phyloP scores from a whole-genome alignment of 37 sponge, comb jelly and placozoan species.

The Agelas oroides region DNA sequence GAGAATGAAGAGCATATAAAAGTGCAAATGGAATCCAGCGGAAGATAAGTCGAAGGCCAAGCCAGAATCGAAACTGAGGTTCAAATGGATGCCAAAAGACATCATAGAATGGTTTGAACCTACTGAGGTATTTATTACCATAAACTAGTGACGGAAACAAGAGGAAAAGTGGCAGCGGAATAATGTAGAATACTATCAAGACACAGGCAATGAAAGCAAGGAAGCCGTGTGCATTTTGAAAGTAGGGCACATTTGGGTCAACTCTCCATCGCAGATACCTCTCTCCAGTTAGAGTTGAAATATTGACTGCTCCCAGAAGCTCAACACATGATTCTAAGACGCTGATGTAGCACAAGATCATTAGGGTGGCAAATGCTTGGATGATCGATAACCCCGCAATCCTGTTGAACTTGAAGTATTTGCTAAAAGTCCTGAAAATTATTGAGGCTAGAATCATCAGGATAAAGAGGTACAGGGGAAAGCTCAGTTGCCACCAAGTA shows the following conservation, averaged over 20 bases:
- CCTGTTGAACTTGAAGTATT: neutral
- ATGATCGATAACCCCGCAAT: conserved; percentile 2
- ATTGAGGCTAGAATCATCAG: conserved; percentile 6
- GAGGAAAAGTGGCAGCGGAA: conserved; percentile 28
- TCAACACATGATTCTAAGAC: conserved; percentile 18
- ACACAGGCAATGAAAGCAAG: conserved; percentile 11
- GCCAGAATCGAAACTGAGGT: conserved; percentile 33
- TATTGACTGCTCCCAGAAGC: neutral
- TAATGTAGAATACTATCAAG: conserved; percentile 15
- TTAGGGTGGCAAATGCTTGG: conserved; percentile 43
- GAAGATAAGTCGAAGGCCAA: conserved; percentile 25
- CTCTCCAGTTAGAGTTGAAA: neutral
- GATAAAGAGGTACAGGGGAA: conserved; percentile 42
- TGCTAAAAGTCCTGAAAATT: neutral
- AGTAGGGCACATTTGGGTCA: conserved; percentile 19
- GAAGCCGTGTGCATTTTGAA: neutral
- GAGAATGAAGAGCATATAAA: neutral
- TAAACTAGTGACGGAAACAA: conserved; percentile 37
- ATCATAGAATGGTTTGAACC: conserved; percentile 45
- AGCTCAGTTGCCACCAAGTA: conserved; percentile 20
- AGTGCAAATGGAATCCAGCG: conserved; percentile 15
- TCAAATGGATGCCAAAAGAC: conserved; percentile 47
- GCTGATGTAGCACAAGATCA: conserved; percentile 46
- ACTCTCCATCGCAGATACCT: neutral
- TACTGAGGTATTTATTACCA: neutral